Evolutionary conservation across 2,888 invertebrate genomes (phyloP).

Genomic region (Capitulum mitella): DNA sequence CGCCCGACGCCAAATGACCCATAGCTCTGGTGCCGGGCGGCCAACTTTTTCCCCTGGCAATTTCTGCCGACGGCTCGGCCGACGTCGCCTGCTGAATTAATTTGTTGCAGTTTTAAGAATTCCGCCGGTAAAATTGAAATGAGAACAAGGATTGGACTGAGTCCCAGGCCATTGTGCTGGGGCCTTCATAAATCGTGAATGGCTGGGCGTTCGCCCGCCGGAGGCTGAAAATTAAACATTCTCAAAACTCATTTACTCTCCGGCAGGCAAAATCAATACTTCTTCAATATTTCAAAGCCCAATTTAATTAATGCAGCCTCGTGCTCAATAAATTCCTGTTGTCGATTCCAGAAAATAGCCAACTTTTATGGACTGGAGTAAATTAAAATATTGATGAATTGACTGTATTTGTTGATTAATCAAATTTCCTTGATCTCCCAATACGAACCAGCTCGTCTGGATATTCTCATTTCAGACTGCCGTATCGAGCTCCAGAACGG

Average conservation of each 20-base stretch:
- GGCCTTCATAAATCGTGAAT: background rate
- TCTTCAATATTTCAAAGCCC: background rate
- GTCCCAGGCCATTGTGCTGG: background rate
- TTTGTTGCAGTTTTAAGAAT: slow-evolving; percentile 23
- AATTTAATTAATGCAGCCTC: slow-evolving; percentile 13
- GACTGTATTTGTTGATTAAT: slow-evolving; percentile 16
- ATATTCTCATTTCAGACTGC: background rate
- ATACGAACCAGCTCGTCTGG: background rate
- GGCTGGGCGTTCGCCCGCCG: background rate
- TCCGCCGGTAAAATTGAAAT: slow-evolving; percentile 15
- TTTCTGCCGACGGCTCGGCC: background rate
- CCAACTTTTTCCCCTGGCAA: background rate
- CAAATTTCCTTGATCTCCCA: background rate
- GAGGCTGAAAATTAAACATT: slow-evolving; percentile 13
- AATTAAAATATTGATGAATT: slow-evolving; percentile 22
- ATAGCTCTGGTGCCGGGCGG: background rate
- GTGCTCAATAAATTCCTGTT: slow-evolving; percentile 21
- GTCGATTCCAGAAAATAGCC: slow-evolving; percentile 10
- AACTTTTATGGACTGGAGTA: slow-evolving; percentile 17
- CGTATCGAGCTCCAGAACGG: background rate
- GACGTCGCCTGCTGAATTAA: slow-evolving; percentile 4
- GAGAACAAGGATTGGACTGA: background rate
- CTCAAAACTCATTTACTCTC: slow-evolving; percentile 23
- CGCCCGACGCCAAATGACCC: too few relatives aligned
- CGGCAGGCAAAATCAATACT: slow-evolving; percentile 14